A percentile compares a stretch with the other conserved stretches of the same genome.
These are phyloP conservation scores for Mormoops blainvillei DNA, from an alignment of 2,113 vertebrate species.

Conservation along the genomic window DNA sequence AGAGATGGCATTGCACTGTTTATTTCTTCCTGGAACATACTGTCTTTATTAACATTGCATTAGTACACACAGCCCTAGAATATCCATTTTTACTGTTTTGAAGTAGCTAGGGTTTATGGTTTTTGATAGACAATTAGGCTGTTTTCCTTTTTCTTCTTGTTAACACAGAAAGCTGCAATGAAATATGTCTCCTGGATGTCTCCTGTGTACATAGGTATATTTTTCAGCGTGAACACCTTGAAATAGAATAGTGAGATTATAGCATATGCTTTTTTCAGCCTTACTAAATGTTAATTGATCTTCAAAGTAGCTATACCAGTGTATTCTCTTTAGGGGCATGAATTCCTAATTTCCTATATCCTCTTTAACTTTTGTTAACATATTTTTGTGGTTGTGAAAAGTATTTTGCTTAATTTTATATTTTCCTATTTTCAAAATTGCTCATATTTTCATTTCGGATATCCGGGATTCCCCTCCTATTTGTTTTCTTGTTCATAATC, in stretches of 20 bases:
- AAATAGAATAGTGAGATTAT: background rate
- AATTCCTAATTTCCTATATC: background rate
- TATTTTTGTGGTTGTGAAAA: background rate
- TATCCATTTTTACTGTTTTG: background rate
- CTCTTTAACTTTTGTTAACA: background rate
- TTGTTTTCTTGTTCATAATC: background rate
- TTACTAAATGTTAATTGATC: background rate
- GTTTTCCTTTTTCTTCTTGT: background rate
- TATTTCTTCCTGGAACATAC: background rate
- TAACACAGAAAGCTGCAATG: background rate
- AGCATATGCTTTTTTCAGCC: background rate
- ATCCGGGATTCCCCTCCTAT: background rate
- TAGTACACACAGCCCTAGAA: background rate
- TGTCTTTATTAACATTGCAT: background rate
- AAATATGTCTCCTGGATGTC: background rate
- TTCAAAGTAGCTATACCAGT: background rate
- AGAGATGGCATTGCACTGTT: background rate
- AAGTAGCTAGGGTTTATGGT: background rate
- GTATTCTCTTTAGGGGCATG: background rate
- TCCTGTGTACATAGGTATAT: background rate
- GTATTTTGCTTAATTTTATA: background rate
- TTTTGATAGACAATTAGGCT: background rate
- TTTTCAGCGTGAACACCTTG: background rate
- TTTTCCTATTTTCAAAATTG: background rate
- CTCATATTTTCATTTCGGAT: background rate